phyloP scores from a whole-genome alignment of 2,888 invertebrate genomes.

The Leptopilina myrica region DNA sequence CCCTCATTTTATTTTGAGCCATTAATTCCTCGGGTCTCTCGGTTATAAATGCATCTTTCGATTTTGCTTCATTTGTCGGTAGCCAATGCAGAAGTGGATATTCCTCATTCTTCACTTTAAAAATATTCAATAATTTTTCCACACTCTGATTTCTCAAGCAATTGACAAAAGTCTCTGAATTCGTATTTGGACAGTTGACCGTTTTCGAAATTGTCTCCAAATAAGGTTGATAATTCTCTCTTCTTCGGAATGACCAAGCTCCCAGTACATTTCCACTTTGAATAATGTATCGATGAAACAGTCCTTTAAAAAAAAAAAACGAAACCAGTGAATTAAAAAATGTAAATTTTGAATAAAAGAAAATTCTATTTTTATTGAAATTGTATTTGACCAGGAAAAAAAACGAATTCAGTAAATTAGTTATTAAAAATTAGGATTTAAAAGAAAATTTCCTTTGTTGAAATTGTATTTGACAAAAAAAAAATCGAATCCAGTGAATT shows the following conservation, averaged over 20 bases:
- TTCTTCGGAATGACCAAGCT: constrained; percentile 60
- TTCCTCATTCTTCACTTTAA: background rate
- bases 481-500: too few relatives aligned
- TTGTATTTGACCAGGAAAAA: too few relatives aligned
- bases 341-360: too few relatives aligned
- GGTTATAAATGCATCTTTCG: background rate
- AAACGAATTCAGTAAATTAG: too few relatives aligned
- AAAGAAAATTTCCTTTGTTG: too few relatives aligned
- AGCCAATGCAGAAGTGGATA: background rate
- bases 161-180: constrained; percentile 78
- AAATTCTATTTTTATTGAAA: too few relatives aligned
- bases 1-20: constrained; percentile 5
- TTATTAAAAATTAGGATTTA: too few relatives aligned
- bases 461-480: too few relatives aligned
- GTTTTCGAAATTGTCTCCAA: constrained; percentile 81
- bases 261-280: constrained; percentile 52
- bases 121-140: background rate
- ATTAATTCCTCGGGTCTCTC: background rate
- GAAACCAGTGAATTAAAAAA: too few relatives aligned
- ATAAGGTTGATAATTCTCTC: constrained; percentile 79
- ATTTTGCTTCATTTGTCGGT: constrained; percentile 14
- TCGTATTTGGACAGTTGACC: constrained; percentile 80
- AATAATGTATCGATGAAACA: constrained; percentile 57
- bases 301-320: constrained; percentile 50
- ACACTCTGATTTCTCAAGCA: constrained; percentile 80